A percentile compares a stretch with the other conserved stretches of the same genome.
phyloP scores from a whole-genome alignment of 2,797 vertebrate genomes.

The Chaetophractus vellerosus region DNA sequence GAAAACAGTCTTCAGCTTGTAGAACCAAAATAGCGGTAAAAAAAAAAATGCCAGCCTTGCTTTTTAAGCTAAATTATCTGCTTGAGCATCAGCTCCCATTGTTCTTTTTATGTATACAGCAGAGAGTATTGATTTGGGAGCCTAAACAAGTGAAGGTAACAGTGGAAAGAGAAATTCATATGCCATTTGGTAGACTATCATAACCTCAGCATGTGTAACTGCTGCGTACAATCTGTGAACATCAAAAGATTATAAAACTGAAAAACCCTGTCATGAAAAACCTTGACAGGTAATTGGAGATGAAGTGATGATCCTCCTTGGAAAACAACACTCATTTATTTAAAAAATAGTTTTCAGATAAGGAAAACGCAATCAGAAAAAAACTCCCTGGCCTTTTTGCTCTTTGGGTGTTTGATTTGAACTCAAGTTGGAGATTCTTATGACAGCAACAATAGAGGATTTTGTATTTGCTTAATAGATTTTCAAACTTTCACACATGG shows the following conservation, averaged over 20 bases:
- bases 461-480: constrained; percentile 75
- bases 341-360: constrained; percentile 45
- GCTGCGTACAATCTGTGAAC: background rate
- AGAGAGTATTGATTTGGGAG: background rate
- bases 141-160: background rate
- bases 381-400: background rate
- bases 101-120: background rate
- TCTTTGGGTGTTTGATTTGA: constrained; percentile 74
- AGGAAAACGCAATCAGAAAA: background rate
- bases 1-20: constrained; percentile 25
- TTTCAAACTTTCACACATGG: constrained; percentile 79
- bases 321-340: constrained; percentile 23
- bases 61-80: background rate
- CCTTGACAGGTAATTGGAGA: background rate
- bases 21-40: background rate
- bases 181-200: background rate
- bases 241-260: background rate
- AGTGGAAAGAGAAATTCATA: background rate
- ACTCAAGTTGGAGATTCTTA: constrained; percentile 75
- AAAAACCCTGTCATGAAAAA: background rate
- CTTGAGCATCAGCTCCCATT: background rate
- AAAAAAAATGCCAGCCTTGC: background rate
- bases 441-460: constrained; percentile 80
- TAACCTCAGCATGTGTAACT: background rate
- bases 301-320: background rate